Conservation (phyloP, 2,888 invertebrate genomes). For the Zhuqinia jingwanae region DNA sequence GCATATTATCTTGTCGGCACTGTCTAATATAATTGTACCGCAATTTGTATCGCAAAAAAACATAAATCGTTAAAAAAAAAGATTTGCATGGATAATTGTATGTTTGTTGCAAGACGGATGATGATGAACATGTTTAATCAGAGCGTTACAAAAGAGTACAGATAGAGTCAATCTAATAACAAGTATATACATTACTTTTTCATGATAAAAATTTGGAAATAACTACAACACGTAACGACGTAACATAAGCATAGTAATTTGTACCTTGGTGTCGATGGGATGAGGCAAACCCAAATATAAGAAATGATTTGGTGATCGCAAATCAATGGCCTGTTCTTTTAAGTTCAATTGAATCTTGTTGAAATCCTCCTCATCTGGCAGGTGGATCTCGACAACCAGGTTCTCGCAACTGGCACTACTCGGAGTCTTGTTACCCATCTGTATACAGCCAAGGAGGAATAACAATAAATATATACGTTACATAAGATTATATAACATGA, state of each 20-base stretch:
- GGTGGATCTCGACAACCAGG: conserved; percentile 88
- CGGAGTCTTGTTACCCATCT: conserved; percentile 91
- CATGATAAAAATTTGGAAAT: too few species aligned
- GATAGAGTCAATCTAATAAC: too few species aligned
- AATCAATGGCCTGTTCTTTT: conserved; percentile 84
- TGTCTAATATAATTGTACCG: background rate
- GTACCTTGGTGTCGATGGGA: conserved; percentile 86
- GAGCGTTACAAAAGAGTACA: too few species aligned
- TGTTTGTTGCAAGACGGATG: background rate
- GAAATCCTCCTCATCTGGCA: conserved; percentile 88
- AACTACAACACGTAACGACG: too few species aligned
- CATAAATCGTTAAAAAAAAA: background rate
- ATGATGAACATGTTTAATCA: too few species aligned
- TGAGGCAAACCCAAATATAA: conserved; percentile 91
- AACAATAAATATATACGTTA: too few species aligned
- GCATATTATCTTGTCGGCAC: too few species aligned
- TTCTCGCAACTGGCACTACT: conserved; percentile 93
- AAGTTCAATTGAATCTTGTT: conserved; percentile 89
- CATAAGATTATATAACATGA: background rate
- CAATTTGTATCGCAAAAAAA: too few species aligned
- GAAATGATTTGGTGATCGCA: conserved; percentile 85
- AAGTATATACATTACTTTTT: too few species aligned
- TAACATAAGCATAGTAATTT: background rate
- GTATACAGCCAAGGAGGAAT: too few species aligned
- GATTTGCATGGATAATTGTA: conserved; percentile 2